Evolutionary conservation across 2,113 vertebrate genomes (phyloP).

Genomic region (Urocolius indicus): DNA sequence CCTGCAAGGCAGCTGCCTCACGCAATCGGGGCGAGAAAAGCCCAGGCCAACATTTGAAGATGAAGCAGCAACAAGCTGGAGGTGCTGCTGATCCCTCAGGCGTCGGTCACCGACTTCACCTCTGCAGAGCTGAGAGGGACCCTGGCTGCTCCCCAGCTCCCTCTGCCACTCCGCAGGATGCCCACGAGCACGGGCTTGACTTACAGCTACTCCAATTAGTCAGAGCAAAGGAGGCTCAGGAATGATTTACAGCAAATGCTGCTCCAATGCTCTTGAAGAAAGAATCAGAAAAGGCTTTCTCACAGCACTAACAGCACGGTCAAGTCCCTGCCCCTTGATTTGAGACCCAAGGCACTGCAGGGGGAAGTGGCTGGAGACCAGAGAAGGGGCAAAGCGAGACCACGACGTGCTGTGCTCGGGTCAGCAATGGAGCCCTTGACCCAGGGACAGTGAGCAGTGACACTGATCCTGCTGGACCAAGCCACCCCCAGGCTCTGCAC

Average conservation of each 20-base stretch:
- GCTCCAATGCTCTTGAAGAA: neutral
- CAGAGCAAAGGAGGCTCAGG: neutral
- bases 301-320: neutral
- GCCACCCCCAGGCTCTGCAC: neutral
- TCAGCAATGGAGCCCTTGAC: neutral
- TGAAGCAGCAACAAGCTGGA: neutral
- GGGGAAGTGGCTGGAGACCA: neutral
- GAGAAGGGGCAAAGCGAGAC: neutral
- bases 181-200: neutral
- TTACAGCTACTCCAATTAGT: neutral
- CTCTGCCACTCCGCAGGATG: neutral
- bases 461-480: neutral
- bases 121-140: neutral
- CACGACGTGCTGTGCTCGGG: accelerated
- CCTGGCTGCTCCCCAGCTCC: neutral
- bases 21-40: neutral
- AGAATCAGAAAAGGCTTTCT: neutral
- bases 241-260: neutral
- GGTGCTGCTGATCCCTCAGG: accelerated
- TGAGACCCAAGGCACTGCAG: neutral
- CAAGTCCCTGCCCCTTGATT: neutral
- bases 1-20: neutral
- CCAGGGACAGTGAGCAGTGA: accelerated
- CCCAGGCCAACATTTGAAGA: neutral
- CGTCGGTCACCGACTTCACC: neutral